phyloP scores from a whole-genome alignment of 2,888 invertebrate species.

The Chromoteleia sp. region DNA sequence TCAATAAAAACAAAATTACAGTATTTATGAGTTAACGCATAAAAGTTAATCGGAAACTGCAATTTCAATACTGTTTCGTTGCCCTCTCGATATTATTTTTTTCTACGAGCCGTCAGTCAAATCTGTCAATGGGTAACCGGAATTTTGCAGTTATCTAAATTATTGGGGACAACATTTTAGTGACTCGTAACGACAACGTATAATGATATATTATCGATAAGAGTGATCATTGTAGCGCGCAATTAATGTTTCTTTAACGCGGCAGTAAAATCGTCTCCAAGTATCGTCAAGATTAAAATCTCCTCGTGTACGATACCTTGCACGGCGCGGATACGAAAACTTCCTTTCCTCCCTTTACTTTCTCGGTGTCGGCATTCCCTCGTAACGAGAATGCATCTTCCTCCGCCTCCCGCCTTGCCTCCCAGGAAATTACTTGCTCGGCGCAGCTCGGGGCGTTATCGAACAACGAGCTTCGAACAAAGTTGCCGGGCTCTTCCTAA shows the following conservation, averaged over 20 bases:
- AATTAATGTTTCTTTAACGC: constrained; percentile 70
- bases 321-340: constrained; percentile 60
- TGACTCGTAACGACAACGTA: constrained; percentile 44
- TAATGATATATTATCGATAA: constrained; percentile 65
- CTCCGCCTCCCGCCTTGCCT: constrained; percentile 64
- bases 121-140: constrained; percentile 27
- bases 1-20: constrained; percentile 16
- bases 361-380: constrained; percentile 69
- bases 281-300: constrained; percentile 71
- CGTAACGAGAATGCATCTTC: constrained; percentile 71
- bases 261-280: constrained; percentile 66
- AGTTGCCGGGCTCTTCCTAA: constrained; percentile 75
- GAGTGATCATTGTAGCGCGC: constrained; percentile 55
- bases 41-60: constrained; percentile 14
- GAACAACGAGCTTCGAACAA: constrained; percentile 75
- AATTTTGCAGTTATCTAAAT: constrained; percentile 51
- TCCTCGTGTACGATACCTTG: constrained; percentile 62
- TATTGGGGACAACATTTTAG: constrained; percentile 25
- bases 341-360: constrained; percentile 70
- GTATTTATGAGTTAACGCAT: constrained; percentile 8
- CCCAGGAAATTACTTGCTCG: constrained; percentile 74
- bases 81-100: not conserved
- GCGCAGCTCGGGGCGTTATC: constrained; percentile 75
- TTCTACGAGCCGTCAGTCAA: constrained; percentile 22
- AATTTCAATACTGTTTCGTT: constrained; percentile 2